A percentile compares a stretch with the other conserved stretches of the same genome.
These are phyloP conservation scores for Gandaritis pyraliata DNA, from an alignment of 2,888 invertebrate species.

Conservation along the genomic window DNA sequence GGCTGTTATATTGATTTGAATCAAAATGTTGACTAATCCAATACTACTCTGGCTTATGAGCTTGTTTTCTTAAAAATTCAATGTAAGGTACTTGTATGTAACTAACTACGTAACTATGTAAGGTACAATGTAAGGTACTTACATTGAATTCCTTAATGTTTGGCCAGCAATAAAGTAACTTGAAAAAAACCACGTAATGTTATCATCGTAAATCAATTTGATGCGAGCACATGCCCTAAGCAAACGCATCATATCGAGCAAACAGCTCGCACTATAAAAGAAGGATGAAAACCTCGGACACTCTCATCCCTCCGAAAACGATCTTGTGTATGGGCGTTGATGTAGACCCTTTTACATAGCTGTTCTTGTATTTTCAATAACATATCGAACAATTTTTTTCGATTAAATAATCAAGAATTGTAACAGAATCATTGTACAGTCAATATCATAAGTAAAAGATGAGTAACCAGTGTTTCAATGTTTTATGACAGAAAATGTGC, in stretches of 20 bases:
- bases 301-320: constrained; percentile 44
- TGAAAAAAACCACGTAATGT: constrained; percentile 43
- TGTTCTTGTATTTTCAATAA: constrained; percentile 1
- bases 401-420: too few species aligned
- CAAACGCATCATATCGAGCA: constrained; percentile 69
- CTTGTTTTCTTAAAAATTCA: too few species aligned
- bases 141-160: too few species aligned
- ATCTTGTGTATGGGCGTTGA: constrained; percentile 44
- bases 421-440: too few species aligned
- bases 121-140: too few species aligned
- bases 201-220: constrained; percentile 69
- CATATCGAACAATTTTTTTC: neutral
- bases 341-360: constrained; percentile 10
- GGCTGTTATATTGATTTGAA: constrained; percentile 4
- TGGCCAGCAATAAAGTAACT: constrained; percentile 2
- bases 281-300: constrained; percentile 57
- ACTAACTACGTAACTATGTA: too few species aligned
- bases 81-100: too few species aligned
- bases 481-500: too few species aligned
- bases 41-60: too few species aligned
- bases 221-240: constrained; percentile 59
- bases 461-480: too few species aligned
- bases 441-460: too few species aligned
- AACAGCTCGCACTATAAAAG: constrained; percentile 63
- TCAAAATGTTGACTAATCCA: neutral